These are phyloP conservation scores for Cosmopolites sordidus DNA, from an alignment of 2,888 invertebrate genomes.

Conservation along the genomic window DNA sequence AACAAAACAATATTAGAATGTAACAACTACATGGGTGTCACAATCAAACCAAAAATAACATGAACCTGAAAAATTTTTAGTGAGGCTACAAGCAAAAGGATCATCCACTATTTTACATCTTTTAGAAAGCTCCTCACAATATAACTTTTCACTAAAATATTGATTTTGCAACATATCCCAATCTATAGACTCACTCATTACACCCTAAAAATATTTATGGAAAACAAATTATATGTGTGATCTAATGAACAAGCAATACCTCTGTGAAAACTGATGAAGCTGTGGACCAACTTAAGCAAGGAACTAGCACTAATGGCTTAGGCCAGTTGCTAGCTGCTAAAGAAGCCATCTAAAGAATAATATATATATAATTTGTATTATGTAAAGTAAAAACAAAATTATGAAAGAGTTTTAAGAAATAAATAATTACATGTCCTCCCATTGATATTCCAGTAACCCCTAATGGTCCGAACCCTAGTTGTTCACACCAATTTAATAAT, in stretches of 20 bases:
- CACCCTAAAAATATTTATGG: constrained; percentile 63
- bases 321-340: constrained; percentile 95
- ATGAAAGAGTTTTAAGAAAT: neutral
- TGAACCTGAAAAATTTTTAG: constrained; percentile 37
- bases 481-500: constrained; percentile 90
- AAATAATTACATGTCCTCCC: constrained; percentile 88
- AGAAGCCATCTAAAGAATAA: constrained; percentile 83
- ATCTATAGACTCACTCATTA: constrained; percentile 91
- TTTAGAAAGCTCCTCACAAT: constrained; percentile 79
- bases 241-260: constrained; percentile 48
- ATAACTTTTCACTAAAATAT: constrained; percentile 75
- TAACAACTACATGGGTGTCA: too few relatives aligned
- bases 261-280: constrained; percentile 93
- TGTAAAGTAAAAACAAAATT: constrained; percentile 10
- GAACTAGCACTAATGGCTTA: constrained; percentile 87
- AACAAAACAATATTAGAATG: neutral
- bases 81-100: constrained; percentile 42
- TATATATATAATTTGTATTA: too few relatives aligned
- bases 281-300: constrained; percentile 96
- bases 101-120: constrained; percentile 79
- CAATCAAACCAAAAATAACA: neutral
- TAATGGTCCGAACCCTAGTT: constrained; percentile 85
- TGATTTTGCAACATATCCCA: constrained; percentile 89
- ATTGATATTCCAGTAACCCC: constrained; percentile 95
- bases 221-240: neutral